Evolutionary conservation across 2,888 invertebrate species (phyloP).

Genomic region (Drosophila quinaria): DNA sequence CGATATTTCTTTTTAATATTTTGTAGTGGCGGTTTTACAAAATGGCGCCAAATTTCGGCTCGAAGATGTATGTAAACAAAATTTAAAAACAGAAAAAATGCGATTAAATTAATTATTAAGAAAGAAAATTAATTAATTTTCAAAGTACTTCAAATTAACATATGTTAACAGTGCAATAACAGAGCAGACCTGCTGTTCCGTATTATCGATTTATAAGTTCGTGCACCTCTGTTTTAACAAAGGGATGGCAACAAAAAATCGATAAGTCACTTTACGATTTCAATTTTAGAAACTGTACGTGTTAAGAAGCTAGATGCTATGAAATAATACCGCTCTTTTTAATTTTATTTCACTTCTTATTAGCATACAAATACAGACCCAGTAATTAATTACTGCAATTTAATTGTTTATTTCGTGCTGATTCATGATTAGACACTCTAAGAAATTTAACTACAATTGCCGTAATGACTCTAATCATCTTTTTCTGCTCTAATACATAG

Average conservation of each 20-base stretch:
- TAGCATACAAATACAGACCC: too few species aligned
- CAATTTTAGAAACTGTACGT: rapidly evolving
- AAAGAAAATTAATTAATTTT: too few species aligned
- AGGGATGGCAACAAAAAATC: background rate
- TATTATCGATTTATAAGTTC: conserved; percentile 16
- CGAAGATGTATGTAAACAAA: too few species aligned
- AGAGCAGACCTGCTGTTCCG: background rate
- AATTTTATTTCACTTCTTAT: background rate
- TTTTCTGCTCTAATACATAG: conserved; percentile 17
- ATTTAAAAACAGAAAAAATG: too few species aligned
- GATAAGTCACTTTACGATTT: background rate
- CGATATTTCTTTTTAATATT: too few species aligned
- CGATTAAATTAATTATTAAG: too few species aligned
- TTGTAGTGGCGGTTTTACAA: too few species aligned
- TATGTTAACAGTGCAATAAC: background rate
- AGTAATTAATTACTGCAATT: too few species aligned
- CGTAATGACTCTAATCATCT: background rate
- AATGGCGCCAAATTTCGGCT: too few species aligned
- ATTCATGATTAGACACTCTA: background rate
- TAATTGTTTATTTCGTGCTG: background rate
- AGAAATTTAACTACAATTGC: background rate
- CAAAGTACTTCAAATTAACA: too few species aligned
- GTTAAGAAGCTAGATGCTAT: conserved; percentile 24
- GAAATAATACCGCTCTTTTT: background rate
- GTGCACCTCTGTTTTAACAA: background rate